Evolutionary conservation across 64 coral and sea anemone genomes (phyloP).

Genomic region (Exaiptasia diaphana): DNA sequence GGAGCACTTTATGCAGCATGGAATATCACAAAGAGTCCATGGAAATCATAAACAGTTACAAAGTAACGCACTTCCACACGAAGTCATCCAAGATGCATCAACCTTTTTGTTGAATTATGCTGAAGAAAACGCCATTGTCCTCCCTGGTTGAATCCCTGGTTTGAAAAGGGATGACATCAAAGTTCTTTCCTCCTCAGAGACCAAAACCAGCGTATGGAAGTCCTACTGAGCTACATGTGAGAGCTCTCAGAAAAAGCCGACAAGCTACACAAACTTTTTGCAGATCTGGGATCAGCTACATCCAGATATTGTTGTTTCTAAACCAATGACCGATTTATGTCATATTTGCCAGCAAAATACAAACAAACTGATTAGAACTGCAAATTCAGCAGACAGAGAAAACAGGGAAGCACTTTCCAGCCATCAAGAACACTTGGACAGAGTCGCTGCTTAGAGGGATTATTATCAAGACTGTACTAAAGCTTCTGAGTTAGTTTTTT

Average conservation of each 20-base stretch:
- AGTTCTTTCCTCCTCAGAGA: constrained; percentile 39
- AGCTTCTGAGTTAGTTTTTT: too few species aligned
- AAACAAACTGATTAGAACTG: constrained; percentile 13
- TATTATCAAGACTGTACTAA: too few species aligned
- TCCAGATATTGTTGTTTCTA: constrained; percentile 43
- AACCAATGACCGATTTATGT: constrained; percentile 48
- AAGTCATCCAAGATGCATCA: constrained; percentile 6
- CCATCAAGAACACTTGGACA: constrained; percentile 30
- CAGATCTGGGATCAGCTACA: constrained; percentile 26
- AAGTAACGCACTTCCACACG: background rate
- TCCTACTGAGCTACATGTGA: background rate
- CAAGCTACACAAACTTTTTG: constrained; percentile 22
- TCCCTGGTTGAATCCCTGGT: constrained; percentile 27
- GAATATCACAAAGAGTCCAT: constrained; percentile 2
- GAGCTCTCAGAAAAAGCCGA: background rate
- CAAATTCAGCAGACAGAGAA: constrained; percentile 8
- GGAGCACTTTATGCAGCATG: constrained; percentile 22
- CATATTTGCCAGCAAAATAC: constrained; percentile 42
- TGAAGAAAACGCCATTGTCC: constrained; percentile 50
- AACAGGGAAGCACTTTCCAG: constrained; percentile 12
- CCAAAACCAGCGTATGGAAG: background rate
- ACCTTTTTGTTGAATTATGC: constrained; percentile 34
- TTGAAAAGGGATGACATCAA: constrained; percentile 22
- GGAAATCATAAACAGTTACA: constrained; percentile 22
- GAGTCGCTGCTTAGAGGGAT: constrained; percentile 11